Percentiles rank a stretch among this genome's conserved stretches.
Evolutionary conservation across 1,140 invertebrate genomes (phyloP).

Genomic region (Drosophila pseudoananassae): DNA sequence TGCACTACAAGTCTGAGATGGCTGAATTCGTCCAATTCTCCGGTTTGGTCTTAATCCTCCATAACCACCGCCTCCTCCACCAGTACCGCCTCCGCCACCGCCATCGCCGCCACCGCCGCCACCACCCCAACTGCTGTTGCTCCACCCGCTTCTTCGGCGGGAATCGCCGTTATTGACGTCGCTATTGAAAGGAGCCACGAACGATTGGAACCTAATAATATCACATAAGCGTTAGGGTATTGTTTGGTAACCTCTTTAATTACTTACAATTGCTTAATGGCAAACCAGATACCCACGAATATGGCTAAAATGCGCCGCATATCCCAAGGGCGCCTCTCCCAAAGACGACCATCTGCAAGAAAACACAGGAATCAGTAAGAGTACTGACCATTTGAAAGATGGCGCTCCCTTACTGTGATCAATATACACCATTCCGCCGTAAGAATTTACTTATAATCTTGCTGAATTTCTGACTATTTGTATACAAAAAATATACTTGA

Average conservation of each 20-base stretch:
- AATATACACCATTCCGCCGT: conserved; percentile 37
- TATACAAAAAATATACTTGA: conserved; percentile 31
- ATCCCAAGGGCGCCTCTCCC: conserved; percentile 73
- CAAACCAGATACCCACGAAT: conserved; percentile 59
- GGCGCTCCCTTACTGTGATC: conserved; percentile 39
- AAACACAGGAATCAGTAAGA: not conserved
- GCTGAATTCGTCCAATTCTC: conserved; percentile 63
- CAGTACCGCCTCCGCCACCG: conserved; percentile 44
- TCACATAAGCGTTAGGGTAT: not conserved
- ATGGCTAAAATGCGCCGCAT: conserved; percentile 49
- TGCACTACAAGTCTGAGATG: conserved; percentile 27
- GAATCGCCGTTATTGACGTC: conserved; percentile 30
- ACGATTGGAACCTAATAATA: conserved; percentile 43
- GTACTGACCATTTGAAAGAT: not conserved
- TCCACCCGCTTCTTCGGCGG: conserved; percentile 23
- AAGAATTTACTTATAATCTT: not conserved
- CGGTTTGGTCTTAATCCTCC: conserved; percentile 63
- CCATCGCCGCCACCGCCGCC: conserved; percentile 42
- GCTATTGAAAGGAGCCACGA: conserved; percentile 62
- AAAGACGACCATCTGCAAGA: conserved; percentile 62
- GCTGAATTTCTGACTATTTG: not conserved
- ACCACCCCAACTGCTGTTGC: conserved; percentile 13
- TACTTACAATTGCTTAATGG: conserved; percentile 65
- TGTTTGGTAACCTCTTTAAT: not conserved
- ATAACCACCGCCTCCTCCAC: conserved; percentile 29